Percentiles rank a stretch among this genome's conserved stretches.
Evolutionary conservation across 2,797 vertebrate species (phyloP).

Genomic region (Poliocrania exsul): DNA sequence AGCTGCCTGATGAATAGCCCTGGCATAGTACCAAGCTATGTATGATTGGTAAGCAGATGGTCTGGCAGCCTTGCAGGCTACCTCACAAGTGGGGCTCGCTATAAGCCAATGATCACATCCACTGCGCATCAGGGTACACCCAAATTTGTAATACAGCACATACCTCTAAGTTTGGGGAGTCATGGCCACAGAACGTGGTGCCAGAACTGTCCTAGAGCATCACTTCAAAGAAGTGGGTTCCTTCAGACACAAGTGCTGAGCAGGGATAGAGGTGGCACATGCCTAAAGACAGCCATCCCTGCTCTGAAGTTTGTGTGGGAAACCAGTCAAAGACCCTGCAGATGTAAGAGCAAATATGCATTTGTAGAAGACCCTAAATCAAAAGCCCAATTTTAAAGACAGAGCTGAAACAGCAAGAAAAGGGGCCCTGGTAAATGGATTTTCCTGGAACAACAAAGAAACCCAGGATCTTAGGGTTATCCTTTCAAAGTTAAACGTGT

Average conservation of each 20-base stretch:
- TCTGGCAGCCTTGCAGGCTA: not conserved
- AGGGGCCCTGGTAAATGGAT: not conserved
- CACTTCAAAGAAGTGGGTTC: not conserved
- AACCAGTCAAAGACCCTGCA: not conserved
- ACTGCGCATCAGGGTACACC: fast-evolving
- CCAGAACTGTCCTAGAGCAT: not conserved
- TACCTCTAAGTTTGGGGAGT: not conserved
- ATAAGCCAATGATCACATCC: not conserved
- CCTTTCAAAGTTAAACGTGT: not conserved
- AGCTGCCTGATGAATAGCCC: not conserved
- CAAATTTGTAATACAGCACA: not conserved
- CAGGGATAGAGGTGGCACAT: not conserved
- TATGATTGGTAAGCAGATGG: not conserved
- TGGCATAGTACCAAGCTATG: not conserved
- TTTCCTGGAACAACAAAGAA: not conserved
- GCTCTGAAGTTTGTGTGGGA: not conserved
- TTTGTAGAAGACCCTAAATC: not conserved
- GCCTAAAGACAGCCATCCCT: not conserved
- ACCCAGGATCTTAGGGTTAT: not conserved
- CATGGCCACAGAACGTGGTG: fast-evolving
- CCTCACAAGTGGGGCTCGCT: not conserved
- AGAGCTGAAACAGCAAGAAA: not conserved
- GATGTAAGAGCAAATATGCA: not conserved
- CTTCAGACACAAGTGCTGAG: not conserved
- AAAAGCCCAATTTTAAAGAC: not conserved